These are phyloP conservation scores for Drosophila nasuta DNA, from an alignment of 1,140 invertebrate genomes.

Conservation along the genomic window DNA sequence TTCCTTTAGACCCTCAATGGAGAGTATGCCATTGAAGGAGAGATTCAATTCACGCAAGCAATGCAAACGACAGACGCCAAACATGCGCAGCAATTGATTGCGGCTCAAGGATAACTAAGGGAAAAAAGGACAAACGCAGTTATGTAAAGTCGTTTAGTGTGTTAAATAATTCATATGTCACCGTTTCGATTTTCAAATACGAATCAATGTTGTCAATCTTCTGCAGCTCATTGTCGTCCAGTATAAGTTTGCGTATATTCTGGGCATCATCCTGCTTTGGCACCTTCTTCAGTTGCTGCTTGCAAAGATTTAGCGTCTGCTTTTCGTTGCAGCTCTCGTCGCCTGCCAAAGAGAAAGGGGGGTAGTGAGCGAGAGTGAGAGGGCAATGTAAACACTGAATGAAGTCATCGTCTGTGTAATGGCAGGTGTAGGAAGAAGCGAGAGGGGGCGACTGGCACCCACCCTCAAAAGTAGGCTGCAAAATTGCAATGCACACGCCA, in stretches of 20 bases:
- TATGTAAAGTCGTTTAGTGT: neutral
- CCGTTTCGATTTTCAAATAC: constrained; percentile 92
- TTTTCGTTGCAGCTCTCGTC: constrained; percentile 70
- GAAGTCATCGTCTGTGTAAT: constrained; percentile 49
- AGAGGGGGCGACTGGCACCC: constrained; percentile 16
- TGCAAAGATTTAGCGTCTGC: constrained; percentile 87
- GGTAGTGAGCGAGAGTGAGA: neutral
- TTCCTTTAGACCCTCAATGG: constrained; percentile 95
- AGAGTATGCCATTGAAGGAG: constrained; percentile 94
- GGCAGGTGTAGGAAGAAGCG: constrained; percentile 20
- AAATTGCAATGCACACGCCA: constrained; percentile 39
- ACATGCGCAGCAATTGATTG: constrained; percentile 94
- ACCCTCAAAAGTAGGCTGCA: constrained; percentile 51
- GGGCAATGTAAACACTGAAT: constrained; percentile 35
- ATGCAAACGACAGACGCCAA: constrained; percentile 91
- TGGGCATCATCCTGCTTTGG: constrained; percentile 88
- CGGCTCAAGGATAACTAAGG: constrained; percentile 91
- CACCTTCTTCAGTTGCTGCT: constrained; percentile 90
- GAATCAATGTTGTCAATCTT: constrained; percentile 94
- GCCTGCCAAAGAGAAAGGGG: constrained; percentile 37
- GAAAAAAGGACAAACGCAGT: neutral
- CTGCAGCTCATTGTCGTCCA: constrained; percentile 95
- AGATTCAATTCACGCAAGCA: constrained; percentile 93
- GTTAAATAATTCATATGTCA: constrained; percentile 81
- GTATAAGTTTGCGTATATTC: constrained; percentile 90